These are phyloP conservation scores for Hecatera dysodea DNA, from an alignment of 2,888 invertebrate genomes.

Conservation along the genomic window DNA sequence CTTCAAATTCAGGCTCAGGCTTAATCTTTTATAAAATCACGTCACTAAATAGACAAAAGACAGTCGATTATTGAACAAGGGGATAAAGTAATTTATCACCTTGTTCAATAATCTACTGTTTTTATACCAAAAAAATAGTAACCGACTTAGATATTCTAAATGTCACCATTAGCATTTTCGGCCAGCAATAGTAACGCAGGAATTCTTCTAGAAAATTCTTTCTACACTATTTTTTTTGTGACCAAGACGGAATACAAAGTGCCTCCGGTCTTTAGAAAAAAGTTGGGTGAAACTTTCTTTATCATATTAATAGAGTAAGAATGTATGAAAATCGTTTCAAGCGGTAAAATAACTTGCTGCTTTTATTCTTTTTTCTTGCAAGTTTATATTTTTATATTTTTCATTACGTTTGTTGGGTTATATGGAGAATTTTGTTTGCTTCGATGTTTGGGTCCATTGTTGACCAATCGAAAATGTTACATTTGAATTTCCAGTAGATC, in stretches of 20 bases:
- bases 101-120: background rate
- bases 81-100: too few relatives aligned
- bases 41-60: too few relatives aligned
- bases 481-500: too few relatives aligned
- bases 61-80: too few relatives aligned
- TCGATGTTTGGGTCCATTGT: constrained; percentile 22
- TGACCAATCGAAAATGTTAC: too few relatives aligned
- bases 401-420: constrained; percentile 35
- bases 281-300: constrained; percentile 47
- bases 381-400: constrained; percentile 41
- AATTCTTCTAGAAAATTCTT: constrained; percentile 23
- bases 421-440: constrained; percentile 14
- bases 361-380: constrained; percentile 28
- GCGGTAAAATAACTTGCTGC: constrained; percentile 45
- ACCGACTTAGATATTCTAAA: constrained; percentile 26
- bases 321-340: constrained; percentile 47
- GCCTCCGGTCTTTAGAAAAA: constrained; percentile 37
- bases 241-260: constrained; percentile 45
- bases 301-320: constrained; percentile 51
- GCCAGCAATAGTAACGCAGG: constrained; percentile 55
- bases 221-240: constrained; percentile 38
- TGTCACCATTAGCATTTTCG: constrained; percentile 43
- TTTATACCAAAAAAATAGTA: background rate
- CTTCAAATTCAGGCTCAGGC: too few relatives aligned
- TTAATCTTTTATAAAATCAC: too few relatives aligned